Conservation (phyloP, 2,113 vertebrate genomes). For the Osmerus mordax region DNA sequence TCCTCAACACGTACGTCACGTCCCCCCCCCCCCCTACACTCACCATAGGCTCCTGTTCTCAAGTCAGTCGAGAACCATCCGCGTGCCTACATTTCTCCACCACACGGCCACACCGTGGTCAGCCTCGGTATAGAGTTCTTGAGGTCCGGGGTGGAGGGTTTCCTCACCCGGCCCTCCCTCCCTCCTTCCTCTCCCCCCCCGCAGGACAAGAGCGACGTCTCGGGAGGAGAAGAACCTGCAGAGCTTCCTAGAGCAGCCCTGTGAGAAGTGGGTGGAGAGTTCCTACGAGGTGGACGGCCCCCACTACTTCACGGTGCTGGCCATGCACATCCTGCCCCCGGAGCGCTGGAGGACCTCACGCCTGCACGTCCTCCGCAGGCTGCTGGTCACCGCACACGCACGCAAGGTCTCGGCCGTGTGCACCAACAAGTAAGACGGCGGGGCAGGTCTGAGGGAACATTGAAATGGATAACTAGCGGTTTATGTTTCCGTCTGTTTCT, state of each 20-base stretch:
- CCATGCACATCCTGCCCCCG: conserved; percentile 80
- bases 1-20: conserved; percentile 91
- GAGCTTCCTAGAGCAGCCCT: conserved; percentile 93
- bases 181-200: neutral
- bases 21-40: conserved; percentile 18
- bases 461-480: neutral
- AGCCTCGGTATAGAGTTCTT: no score
- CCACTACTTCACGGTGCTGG: conserved; percentile 91
- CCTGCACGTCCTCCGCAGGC: conserved; percentile 83
- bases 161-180: neutral
- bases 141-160: neutral
- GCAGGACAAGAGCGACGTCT: conserved; percentile 91
- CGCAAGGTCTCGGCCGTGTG: conserved; percentile 84
- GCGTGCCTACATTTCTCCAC: no score
- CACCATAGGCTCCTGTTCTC: neutral
- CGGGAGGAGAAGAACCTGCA: conserved; percentile 97
- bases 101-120: no score
- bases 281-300: conserved; percentile 95
- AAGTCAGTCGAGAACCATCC: neutral
- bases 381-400: conserved; percentile 82
- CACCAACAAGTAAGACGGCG: conserved; percentile 82
- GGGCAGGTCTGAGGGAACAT: neutral
- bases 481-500: no score
- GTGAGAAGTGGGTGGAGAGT: conserved; percentile 94
- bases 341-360: conserved; percentile 85